A percentile compares a stretch with the other conserved stretches of the same genome.
phyloP scores from a whole-genome alignment of 2,113 vertebrate species.

The Tragelaphus scriptus region DNA sequence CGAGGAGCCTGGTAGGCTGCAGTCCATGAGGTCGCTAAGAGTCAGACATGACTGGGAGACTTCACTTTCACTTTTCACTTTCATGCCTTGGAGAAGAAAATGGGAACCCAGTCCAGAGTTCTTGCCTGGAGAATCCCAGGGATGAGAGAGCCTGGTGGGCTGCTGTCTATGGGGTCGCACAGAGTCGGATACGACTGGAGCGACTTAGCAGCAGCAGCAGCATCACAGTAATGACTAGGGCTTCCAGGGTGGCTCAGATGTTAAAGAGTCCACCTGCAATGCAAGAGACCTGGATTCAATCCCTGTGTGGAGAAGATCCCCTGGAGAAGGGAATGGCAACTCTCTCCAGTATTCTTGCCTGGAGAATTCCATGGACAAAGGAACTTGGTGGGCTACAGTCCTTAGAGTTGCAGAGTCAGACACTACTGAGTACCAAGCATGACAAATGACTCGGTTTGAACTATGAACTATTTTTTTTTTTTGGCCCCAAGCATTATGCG shows the following conservation, averaged over 20 bases:
- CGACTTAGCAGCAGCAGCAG: no score
- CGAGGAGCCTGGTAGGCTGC: no score
- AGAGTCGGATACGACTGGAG: no score
- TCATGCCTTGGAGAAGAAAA: no score
- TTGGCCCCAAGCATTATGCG: fast-evolving
- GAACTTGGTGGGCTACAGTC: neutral
- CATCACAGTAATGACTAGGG: neutral
- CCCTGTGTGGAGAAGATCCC: neutral
- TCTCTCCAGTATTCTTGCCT: neutral
- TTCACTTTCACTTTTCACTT: no score
- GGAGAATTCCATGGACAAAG: neutral
- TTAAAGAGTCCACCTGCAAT: neutral
- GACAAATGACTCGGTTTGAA: neutral
- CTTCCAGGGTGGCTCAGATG: neutral
- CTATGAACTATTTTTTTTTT: neutral
- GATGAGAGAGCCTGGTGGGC: no score
- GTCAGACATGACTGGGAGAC: no score
- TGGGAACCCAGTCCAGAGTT: no score
- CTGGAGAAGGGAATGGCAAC: neutral
- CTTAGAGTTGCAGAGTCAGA: neutral
- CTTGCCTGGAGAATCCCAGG: no score
- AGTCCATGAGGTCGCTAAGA: no score
- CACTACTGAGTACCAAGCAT: neutral
- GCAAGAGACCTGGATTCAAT: neutral
- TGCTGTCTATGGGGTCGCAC: no score